Evolutionary conservation across 1,140 invertebrate genomes (phyloP), one percentile per base, ranked within the genome.

Genomic region (Zaprionus capensis): DNA sequence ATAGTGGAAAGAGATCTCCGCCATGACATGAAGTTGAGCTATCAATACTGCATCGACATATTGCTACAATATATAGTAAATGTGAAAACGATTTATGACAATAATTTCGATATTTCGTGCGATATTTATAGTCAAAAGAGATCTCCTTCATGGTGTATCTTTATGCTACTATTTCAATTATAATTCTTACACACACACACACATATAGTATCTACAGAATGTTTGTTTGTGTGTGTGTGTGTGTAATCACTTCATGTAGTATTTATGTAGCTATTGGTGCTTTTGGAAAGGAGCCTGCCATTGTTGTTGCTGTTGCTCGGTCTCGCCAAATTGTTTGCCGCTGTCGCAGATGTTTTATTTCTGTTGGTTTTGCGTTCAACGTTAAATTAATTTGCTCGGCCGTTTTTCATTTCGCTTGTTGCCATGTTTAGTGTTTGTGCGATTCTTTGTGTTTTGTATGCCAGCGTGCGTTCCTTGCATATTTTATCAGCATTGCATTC

Each of bases 341-440:
- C 71, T 67, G 72, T 72, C 79, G 66, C 61, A 76, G 76, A 69
- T 73, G 77, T 76, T 82, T 79, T 71, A 67, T 72, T 72, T 68
- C 76, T 78, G 72, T 74, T 86, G 76, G 64, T 75, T 86, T 64
- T 77, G 68, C 70, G 80, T 80, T 83, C 73, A 83, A 83, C 80
- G 84, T 83, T 78, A 87, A 87, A 87, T 87, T 88, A 87, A 87
- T 87, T 87, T 87, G 77, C 84, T 71, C 80, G 83, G 84, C 80
- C 83, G 83, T 87, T 87, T 87, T 87, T 87, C 83, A 87, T 87
- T 86, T 83, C 80, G 74, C 75, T 87, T 78, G 84, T 82, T 81
- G 80, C 73, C 81, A 69, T 87, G 83, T 82, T 82, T 86, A 87
- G 76, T 86, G 82, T 77, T 73, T 79, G 64, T 49, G 46, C 2